Percentiles rank a stretch among this genome's conserved stretches.
These are phyloP conservation scores for Sebastes minor DNA, from an alignment of 2,797 vertebrate genomes.

Conservation along the genomic window DNA sequence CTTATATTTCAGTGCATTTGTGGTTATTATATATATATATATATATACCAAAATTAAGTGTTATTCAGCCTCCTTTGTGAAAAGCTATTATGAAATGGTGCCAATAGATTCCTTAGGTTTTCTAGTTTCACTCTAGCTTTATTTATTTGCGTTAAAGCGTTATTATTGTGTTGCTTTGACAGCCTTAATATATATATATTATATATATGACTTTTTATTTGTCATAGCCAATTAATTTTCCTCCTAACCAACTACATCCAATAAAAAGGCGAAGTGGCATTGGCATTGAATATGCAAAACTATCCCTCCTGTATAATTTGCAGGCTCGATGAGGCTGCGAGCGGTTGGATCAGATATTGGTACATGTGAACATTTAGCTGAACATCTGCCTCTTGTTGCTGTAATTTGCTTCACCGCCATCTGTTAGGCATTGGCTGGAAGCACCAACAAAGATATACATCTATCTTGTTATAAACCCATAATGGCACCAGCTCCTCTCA, in stretches of 20 bases:
- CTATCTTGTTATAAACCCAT: conserved; percentile 67
- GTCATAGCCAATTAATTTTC: conserved; percentile 22
- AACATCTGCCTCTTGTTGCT: conserved; percentile 75
- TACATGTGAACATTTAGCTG: conserved; percentile 67
- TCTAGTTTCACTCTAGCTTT: too few species aligned
- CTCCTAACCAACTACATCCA: conserved; percentile 17
- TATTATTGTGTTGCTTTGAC: too few species aligned
- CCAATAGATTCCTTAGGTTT: too few species aligned
- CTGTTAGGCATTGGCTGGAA: conserved; percentile 66
- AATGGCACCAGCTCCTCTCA: conserved; percentile 41
- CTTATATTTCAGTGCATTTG: not conserved
- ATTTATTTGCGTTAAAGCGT: too few species aligned
- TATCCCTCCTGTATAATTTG: conserved; percentile 55
- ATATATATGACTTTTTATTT: not conserved
- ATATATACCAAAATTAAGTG: too few species aligned
- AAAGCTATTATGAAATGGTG: too few species aligned
- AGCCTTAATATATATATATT: not conserved
- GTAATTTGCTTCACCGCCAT: conserved; percentile 69
- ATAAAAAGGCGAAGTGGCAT: conserved; percentile 37
- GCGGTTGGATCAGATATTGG: conserved; percentile 62
- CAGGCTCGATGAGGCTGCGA: conserved; percentile 52
- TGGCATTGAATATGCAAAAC: conserved; percentile 55
- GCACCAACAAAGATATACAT: conserved; percentile 52
- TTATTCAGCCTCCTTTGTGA: too few species aligned
- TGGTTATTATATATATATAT: not conserved